Percentiles rank a stretch among this genome's conserved stretches.
These are phyloP conservation scores for Drosophila subquinaria DNA, from an alignment of 2,888 invertebrate genomes.

Conservation along the genomic window DNA sequence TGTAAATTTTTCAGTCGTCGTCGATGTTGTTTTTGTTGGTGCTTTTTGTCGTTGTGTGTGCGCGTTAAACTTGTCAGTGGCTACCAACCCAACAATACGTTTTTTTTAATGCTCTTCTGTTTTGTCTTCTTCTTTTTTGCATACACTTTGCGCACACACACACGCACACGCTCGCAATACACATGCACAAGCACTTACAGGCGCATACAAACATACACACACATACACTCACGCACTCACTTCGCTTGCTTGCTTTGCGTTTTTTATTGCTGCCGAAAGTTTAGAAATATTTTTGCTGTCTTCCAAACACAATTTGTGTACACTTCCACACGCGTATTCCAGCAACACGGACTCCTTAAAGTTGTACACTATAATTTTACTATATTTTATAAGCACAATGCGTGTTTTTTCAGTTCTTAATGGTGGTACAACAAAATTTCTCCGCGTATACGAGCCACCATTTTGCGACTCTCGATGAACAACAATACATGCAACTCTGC, in stretches of 20 bases:
- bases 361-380: conserved; percentile 70
- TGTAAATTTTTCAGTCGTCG: conserved; percentile 31
- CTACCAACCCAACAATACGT: conserved; percentile 59
- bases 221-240: conserved; percentile 62
- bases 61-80: conserved; percentile 69
- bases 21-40: conserved; percentile 31
- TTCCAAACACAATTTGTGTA: conserved; percentile 45
- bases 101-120: conserved; percentile 74
- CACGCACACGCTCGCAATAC: conserved; percentile 50
- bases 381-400: conserved; percentile 67
- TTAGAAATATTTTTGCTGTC: conserved; percentile 66
- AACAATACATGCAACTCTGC: conserved; percentile 63
- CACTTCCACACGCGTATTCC: conserved; percentile 59
- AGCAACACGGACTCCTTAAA: conserved; percentile 58
- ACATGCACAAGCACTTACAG: conserved; percentile 56
- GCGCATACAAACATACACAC: conserved; percentile 42
- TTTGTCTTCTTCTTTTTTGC: conserved; percentile 79
- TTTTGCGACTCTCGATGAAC: conserved; percentile 77
- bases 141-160: conserved; percentile 80
- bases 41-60: conserved; percentile 52
- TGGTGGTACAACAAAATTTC: conserved; percentile 74
- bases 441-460: conserved; percentile 82
- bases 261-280: conserved; percentile 62
- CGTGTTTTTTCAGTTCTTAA: conserved; percentile 75
- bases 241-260: conserved; percentile 73